These are phyloP conservation scores for Porites australiensis DNA, from an alignment of 64 coral and sea anemone genomes.

Conservation along the genomic window DNA sequence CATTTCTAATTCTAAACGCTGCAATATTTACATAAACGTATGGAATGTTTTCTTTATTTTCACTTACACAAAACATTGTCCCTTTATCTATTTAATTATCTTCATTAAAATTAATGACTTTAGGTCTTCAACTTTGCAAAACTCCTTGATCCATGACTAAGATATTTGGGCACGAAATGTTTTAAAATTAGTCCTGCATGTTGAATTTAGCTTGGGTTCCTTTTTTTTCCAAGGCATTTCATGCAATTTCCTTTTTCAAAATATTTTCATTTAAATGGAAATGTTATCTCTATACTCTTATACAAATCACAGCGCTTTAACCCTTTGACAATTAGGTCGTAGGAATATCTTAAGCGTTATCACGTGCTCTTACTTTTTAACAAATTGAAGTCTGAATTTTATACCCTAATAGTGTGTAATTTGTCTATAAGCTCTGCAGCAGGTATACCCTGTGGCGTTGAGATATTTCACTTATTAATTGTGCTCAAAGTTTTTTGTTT, in stretches of 20 bases:
- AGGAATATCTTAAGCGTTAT: too few relatives aligned
- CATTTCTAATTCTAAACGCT: not conserved
- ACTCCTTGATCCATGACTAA: not conserved
- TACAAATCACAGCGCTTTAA: not conserved
- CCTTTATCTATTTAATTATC: not conserved
- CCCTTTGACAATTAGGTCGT: too few relatives aligned
- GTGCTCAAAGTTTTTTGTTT: too few relatives aligned
- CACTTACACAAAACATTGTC: constrained; percentile 17
- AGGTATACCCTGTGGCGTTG: too few relatives aligned
- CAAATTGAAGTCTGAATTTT: too few relatives aligned
- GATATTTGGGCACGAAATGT: not conserved
- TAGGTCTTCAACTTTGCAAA: not conserved
- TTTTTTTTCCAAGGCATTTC: not conserved
- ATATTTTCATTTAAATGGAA: constrained; percentile 19
- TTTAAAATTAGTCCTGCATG: not conserved
- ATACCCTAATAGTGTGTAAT: too few relatives aligned
- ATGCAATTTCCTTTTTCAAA: not conserved
- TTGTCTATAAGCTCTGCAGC: too few relatives aligned
- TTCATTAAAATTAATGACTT: constrained; percentile 35
- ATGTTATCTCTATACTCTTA: constrained; percentile 3
- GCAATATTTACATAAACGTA: not conserved
- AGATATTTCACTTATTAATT: too few relatives aligned
- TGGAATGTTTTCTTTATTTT: constrained; percentile 28
- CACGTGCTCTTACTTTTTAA: too few relatives aligned
- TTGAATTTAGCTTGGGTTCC: too few relatives aligned